Evolutionary conservation across 2,113 vertebrate genomes (phyloP), one percentile per base, ranked within the genome.

Genomic region (Polyodon spathula): DNA sequence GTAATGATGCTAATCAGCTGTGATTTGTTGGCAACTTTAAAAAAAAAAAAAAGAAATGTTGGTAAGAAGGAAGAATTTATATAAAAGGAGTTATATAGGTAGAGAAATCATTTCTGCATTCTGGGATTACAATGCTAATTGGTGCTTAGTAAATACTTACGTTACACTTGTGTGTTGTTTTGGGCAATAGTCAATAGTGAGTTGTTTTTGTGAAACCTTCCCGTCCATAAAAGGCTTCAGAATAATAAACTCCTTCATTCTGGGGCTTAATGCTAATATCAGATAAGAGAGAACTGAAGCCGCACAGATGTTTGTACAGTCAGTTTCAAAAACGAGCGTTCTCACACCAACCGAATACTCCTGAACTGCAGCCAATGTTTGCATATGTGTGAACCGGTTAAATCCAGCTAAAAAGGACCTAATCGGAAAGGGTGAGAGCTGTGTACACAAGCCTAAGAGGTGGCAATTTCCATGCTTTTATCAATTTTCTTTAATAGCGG

Each of bases 401-500:
- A 43, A 50, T 12, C 44, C 51, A 4, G 57, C 63, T 48, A 11
- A 55, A 66, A 62, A 43, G 50, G 65, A 14, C 61, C n/a, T 54
- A 38, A 11, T 41, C 56, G 12, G 54, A 6, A 14, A 51, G 27
- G 27, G 27, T 27, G 27, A 27, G 55, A 37, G 37, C 37, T 64
- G 68, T 74, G 58, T 66, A 68, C 2, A 66, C 1, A 65, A 56
- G 9, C 0, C 1, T 27, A 16, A 50, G 67, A 68, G 40, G 59
- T 75, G 71, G 44, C 56, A 51, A 60, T 68, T 81, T 76, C 62
- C 63, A 70, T 67, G 57, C 42, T 41, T 78, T 78, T 73, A 70
- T 80, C 76, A 80, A 63, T 77, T 72, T 75, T 65, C 67, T 74
- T 72, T 59, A 79, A 73, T 78, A 74, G 77, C 27, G 66, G 27